These are phyloP conservation scores for Eupleurogrammus muticus DNA, from an alignment of 2,797 vertebrate species.

Conservation along the genomic window DNA sequence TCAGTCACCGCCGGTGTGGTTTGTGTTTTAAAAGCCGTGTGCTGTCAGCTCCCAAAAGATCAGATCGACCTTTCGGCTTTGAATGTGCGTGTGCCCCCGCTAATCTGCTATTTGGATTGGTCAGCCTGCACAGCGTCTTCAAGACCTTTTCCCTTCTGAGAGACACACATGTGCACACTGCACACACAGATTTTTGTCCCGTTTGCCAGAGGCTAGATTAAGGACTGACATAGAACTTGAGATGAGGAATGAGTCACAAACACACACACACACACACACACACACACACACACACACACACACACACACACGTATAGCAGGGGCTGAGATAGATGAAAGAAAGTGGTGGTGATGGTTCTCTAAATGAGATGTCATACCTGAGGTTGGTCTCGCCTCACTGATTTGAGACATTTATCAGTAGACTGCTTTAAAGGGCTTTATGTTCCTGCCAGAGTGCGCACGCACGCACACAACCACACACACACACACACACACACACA, in stretches of 20 bases:
- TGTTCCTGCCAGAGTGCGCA: constrained; percentile 9
- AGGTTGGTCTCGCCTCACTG: constrained; percentile 44
- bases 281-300: not conserved
- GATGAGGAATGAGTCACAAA: not conserved
- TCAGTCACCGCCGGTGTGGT: constrained; percentile 59
- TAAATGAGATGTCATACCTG: constrained; percentile 65
- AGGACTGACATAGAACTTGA: not conserved
- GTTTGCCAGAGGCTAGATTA: not conserved
- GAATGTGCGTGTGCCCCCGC: constrained; percentile 27
- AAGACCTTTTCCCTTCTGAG: constrained; percentile 43
- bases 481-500: constrained; percentile 22
- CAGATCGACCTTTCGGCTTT: constrained; percentile 68
- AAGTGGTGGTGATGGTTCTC: constrained; percentile 54
- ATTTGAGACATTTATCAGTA: constrained; percentile 60
- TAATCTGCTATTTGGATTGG: constrained; percentile 62
- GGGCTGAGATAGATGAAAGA: constrained; percentile 38
- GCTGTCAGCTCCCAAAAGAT: constrained; percentile 43
- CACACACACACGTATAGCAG: not conserved
- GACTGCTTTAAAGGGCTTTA: constrained; percentile 22
- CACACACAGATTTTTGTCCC: not conserved
- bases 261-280: not conserved
- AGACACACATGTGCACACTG: not conserved
- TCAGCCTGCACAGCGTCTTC: constrained; percentile 40
- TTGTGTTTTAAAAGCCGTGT: constrained; percentile 50
- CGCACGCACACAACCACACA: constrained; percentile 22